Evolutionary conservation across 2,888 invertebrate species (phyloP), one percentile per base, ranked within the genome.

Genomic region (Vesta saturnalis): DNA sequence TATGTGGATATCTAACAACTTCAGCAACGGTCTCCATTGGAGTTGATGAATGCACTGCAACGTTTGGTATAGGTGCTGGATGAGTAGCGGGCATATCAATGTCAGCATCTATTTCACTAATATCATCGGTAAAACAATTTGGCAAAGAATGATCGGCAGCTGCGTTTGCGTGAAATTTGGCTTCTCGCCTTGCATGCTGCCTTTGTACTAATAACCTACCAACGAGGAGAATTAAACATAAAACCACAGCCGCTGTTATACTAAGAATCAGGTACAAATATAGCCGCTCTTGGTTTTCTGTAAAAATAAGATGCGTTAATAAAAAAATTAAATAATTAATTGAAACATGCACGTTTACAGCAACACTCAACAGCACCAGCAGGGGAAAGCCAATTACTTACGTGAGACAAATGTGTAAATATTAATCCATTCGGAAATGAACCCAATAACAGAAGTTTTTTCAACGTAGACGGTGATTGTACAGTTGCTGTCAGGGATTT

Each of bases 91-190:
- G 90, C 73, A 92, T 88, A 80, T 92, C 92, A 67, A 92, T 92
- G 77, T 93, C 92, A 54, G 91, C 92, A 83, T 93, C 93, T 47
- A 93, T 90, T 85, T 95, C 94, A 76, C 94, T 94, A 84, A 94
- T 92, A 83, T 94, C 94, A 85, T 94, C 94, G 76, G 91, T 91
- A 84, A 94, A 94, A 66, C 93, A 93, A 81, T 93, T 92, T 12
- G 93, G 92, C 66, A 93, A 86, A 74, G 93, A 89, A 52, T 93
- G 92, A 70, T 92, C 92, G 71, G 92, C 91, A 58, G 91, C 89
- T 69, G 89, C 88, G 59, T 90, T 89, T 18, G 89, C 88, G 73
- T 88, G 88, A 69, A 91, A 91, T 84, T 92, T 92, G 18, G 89
- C 85, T 18, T 87, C 90, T 68, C 89, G 87, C 72, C 89, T 87